These are phyloP conservation scores for Steatocranus sp. DNA, from an alignment of 2,797 vertebrate genomes.

Conservation along the genomic window DNA sequence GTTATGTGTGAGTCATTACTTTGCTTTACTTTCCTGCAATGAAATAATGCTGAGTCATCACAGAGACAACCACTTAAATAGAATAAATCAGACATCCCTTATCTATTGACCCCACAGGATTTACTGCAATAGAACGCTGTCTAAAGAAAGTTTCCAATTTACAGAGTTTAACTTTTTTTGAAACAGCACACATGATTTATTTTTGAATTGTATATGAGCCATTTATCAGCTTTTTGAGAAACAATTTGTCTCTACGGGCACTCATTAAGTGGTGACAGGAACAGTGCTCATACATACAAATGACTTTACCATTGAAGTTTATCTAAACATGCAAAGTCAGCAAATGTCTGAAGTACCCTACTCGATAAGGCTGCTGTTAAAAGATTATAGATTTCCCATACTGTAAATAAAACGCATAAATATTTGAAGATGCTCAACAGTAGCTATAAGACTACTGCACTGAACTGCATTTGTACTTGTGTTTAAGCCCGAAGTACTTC, in stretches of 20 bases:
- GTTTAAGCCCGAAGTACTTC: not conserved
- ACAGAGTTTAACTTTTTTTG: not conserved
- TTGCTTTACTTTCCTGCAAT: not conserved
- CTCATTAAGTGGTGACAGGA: conserved; percentile 17
- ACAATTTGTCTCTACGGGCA: not conserved
- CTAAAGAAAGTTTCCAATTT: not conserved
- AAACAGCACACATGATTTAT: not conserved
- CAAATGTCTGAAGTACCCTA: not conserved
- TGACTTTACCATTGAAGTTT: not conserved
- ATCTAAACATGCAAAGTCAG: conserved; percentile 10
- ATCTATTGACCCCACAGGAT: not conserved
- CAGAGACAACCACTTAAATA: not conserved
- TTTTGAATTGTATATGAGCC: not conserved
- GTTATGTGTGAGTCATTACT: not conserved
- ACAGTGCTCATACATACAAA: conserved; percentile 23
- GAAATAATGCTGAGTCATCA: not conserved
- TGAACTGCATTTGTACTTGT: not conserved
- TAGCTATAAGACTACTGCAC: not conserved
- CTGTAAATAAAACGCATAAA: not conserved
- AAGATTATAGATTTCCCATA: not conserved
- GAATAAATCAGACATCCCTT: not conserved
- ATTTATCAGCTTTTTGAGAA: not conserved
- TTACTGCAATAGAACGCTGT: not conserved
- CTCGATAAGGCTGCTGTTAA: not conserved
- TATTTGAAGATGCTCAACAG: not conserved